Evolutionary conservation across 2,888 invertebrate species (phyloP).

Genomic region (Chaitophorus viminalis): DNA sequence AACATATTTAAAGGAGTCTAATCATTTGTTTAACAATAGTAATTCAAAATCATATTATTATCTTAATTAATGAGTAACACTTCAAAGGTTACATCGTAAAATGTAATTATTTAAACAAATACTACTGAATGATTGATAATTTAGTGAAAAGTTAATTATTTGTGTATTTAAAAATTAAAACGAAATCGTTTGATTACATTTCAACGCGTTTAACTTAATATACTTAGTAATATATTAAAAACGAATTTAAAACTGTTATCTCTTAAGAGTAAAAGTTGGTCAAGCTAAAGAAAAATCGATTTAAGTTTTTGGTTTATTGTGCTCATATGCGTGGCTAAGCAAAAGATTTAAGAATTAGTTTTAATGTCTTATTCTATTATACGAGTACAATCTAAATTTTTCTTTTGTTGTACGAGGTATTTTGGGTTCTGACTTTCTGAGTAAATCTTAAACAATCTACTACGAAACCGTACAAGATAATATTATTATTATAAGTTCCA

Average conservation of each 20-base stretch:
- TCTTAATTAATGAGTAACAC: too few relatives aligned
- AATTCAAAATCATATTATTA: too few relatives aligned
- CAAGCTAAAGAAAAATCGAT: background rate
- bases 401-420: background rate
- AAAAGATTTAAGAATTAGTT: slow-evolving; percentile 13
- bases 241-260: background rate
- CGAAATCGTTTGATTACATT: background rate
- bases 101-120: too few relatives aligned
- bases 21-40: too few relatives aligned
- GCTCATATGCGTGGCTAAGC: background rate
- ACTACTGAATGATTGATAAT: too few relatives aligned
- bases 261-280: background rate
- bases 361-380: background rate
- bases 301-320: background rate
- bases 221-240: background rate
- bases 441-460: background rate
- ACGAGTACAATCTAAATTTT: background rate
- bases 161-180: background rate
- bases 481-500: too few relatives aligned
- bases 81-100: too few relatives aligned
- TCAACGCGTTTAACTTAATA: background rate
- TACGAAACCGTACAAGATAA: too few relatives aligned
- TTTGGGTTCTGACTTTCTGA: background rate
- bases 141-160: too few relatives aligned
- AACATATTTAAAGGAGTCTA: too few relatives aligned